These are phyloP conservation scores for Linurgus olivaceus DNA, from an alignment of 2,797 vertebrate species.

Conservation along the genomic window DNA sequence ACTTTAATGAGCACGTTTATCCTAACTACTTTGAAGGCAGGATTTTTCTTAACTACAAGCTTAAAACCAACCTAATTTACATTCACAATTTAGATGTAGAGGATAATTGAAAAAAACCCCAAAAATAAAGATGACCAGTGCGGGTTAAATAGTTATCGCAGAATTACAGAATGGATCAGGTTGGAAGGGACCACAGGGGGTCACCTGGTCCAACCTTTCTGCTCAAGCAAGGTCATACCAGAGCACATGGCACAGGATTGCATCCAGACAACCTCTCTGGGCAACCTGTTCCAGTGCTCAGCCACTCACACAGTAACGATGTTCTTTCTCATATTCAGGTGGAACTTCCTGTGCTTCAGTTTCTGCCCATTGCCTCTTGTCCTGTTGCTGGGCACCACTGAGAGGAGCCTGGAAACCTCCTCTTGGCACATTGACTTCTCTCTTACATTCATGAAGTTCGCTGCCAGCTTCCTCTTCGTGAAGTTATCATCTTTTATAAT, in stretches of 20 bases:
- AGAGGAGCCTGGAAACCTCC: neutral
- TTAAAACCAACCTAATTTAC: neutral
- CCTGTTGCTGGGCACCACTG: neutral
- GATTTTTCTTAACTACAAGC: neutral
- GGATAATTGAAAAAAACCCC: neutral
- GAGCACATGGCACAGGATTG: neutral
- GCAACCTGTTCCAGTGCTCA: neutral
- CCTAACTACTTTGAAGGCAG: neutral
- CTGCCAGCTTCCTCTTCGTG: neutral
- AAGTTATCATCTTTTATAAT: neutral
- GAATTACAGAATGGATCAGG: neutral
- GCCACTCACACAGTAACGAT: neutral
- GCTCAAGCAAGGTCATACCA: neutral
- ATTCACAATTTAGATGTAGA: neutral
- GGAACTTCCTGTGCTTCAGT: neutral
- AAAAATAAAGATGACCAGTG: neutral
- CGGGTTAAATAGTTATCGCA: neutral
- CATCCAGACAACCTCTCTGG: neutral
- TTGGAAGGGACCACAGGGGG: neutral
- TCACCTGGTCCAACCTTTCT: neutral
- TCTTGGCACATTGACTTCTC: neutral
- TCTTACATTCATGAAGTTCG: neutral
- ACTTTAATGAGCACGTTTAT: neutral
- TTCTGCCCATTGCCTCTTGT: neutral
- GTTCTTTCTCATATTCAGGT: neutral